Evolutionary conservation across 1,140 invertebrate genomes (phyloP), one percentile per base, ranked within the genome.

Genomic region (Ladona fulva): DNA sequence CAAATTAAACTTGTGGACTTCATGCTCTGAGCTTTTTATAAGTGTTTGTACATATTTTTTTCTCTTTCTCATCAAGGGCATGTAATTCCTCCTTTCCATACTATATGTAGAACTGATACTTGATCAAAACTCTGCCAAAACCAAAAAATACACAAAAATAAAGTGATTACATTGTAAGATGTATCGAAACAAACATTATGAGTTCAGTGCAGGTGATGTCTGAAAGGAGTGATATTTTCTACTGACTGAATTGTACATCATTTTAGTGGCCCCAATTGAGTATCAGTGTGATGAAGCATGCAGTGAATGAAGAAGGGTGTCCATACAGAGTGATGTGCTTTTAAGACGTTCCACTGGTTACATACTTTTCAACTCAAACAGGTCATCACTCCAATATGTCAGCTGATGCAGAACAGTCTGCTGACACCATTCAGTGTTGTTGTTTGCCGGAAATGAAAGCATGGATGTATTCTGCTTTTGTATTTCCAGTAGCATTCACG

Each of bases 401-500:
- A 77, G 19, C 22, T 66, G 24, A 37, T 74, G 77, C 44, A 37
- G n/a, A 77, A 77, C 16, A 77, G 77, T 66, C 52, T 66, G 77
- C 24, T 42, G 66, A 42, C 6, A 25, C 37, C 42, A 73, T 42
- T 42, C 24, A 25, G 24, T 78, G 74, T 75, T 42, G 25, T 25
- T 74, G 42, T 52, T 66, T 42, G 44, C 44, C n/a, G 75, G 74
- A 75, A 59, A 44, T 76, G 25, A 24, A 24, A 66, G 74, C n/a
- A 52, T 25, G 44, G 42, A 75, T 78, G 78, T 78, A 76, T 75
- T 76, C 25, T 75, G 74, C 75, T 76, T 76, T 76, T 76, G 74
- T 76, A 66, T 76, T 76, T 78, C 42, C 37, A 25, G 78, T 76
- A 78, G 74, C 25, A 37, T 76, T 76, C 78, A 78, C 42, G 25